Base-by-base conservation (phyloP, 2,888 invertebrate genomes). In the Drosophila silvestris region DNA sequence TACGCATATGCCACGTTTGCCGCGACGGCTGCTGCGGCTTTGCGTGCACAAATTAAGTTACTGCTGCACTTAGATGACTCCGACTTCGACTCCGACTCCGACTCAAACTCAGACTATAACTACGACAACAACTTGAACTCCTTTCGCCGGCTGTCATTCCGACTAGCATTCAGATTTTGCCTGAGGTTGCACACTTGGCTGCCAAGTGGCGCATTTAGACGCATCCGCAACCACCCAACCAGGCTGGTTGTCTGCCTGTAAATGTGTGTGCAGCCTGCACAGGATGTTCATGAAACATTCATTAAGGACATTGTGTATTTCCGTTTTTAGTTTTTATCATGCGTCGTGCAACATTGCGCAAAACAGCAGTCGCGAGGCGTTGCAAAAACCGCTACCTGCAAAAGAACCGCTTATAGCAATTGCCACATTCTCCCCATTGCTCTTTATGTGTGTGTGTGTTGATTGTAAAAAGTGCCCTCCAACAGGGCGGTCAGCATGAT, bases 221-320 rank as follows among this genome's bases (percentile, higher is more conserved):
- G 60, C 57, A 56, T 39, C 44, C 54, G 37, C 53, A 63, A 67
- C 37, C 54, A 37, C 44, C 54, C 64, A 61, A 28, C 50, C 47
- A 12, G 35, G 2, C 28, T 33, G n/a, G 56, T 44, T 19, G 41
- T 16, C 51, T 30, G 53, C 16, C 47, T 41, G 50, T 2, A 22
- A 28, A 30, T 39, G 54, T 58, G 57, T 14, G 33, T 61, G 61
- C 65, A 16, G n/a, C 51, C 44, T 32, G 30, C 58, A 33, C 78
- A 82, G 83, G 81, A 89, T 91, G 88, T 91, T 92, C 91, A 89
- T 91, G 82, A 90, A 92, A 92, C 91, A 92, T 92, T 92, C 91
- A 91, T 93, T 92, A 91, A 85, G 91, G 82, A 84, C 85, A 82
- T 86, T 85, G 88, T 88, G 82, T 82, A 83, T 85, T 89, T 91